Base-by-base conservation (phyloP, 2,888 invertebrate genomes). In the Acanthococcus lagerstroemiae region DNA sequence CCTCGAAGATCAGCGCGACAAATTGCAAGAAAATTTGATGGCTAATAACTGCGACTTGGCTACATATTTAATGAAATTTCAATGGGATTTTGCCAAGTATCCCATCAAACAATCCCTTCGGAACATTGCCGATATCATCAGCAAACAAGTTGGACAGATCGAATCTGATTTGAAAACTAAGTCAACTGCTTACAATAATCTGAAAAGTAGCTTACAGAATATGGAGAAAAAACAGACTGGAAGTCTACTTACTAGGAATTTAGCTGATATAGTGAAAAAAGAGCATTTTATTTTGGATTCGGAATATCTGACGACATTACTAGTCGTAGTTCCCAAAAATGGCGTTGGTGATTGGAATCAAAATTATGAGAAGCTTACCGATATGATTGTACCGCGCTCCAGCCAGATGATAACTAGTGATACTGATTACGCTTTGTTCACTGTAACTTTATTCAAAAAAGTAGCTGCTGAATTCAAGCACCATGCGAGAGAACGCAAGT, bases 71-170 rank as follows among this genome's bases (percentile, higher is more conserved):
- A 96, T 95, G 67, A 88, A 92, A 75, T 99, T 99, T 82, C 92
- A 94, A 80, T 99, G 99, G 99, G 99, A 99, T 79, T 90, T 95
- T 84, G 99, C 99, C 72, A 99, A 99, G 78, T 99, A 97, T 79
- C 99, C 99, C 65, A 91, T 95, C 76, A 97, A 97, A 81, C 97
- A 99, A 80, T 94, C 96, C 44, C 81, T 99, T 74, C 87, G 94
- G 74, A 94, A 94, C 76, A 94, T 99, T 74, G 90, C 95, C 70
- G 97, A 97, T 77, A 96, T 96, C 73, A 96, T 99, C 76, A 93
- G 93, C 78, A 99, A 99, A 82, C 90, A 97, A 85, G 90, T 96
- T 73, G 92, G 95, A 4, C 97, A 99, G 79, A 97, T 99, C 75
- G 99, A 99, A 78, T 86, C 90, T 55, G 99, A 99, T 78, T 80